Evolutionary conservation across 2,888 invertebrate species (phyloP), one percentile per base, ranked within the genome.

Genomic region (Tachystola acroxantha): DNA sequence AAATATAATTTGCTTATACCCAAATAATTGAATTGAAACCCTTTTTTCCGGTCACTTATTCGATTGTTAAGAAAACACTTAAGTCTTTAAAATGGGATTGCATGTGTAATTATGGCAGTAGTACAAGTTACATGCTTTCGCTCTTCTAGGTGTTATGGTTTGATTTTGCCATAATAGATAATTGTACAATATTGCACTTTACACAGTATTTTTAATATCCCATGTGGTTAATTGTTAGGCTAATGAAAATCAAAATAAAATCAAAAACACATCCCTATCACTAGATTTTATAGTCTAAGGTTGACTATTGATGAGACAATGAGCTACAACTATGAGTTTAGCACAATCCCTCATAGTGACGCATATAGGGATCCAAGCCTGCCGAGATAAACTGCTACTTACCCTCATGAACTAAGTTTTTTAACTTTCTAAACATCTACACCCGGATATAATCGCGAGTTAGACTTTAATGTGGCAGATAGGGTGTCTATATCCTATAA

Each of bases 331-430:
- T 81, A 84, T 85, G 86, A 85, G 86, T 80, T 85, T 77, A 86
- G 86, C 86, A 86, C 86, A 86, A 79, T 86, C 75, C 79, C 86
- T 82, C 86, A 84, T 84, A 85, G 86, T 81, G 71, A 80, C 57
- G 69, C 69, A 65, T 75, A 67, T 52, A 60, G 76, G 72, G 69
- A 56, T 57, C 48, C 56, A 56, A 62, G 66, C 65, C 45, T 43
- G 39, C 33, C 34, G 36, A 24, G 28, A 14, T 10, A 25, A 33
- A 7, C 33, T 25, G 12, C 22, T 24, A 24, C 16, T 16, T 4
- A n/a, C n/a, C n/a, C n/a, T n/a, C n/a, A n/a, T n/a, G n/a, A n/a
- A n/a, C n/a, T n/a, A n/a, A n/a, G n/a, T n/a, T n/a, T n/a, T n/a
- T n/a, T n/a, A n/a, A n/a, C n/a, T n/a, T n/a, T n/a, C n/a, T n/a